Conservation (phyloP, 2,888 invertebrate species). For the Rotaria magnacalcarata region DNA sequence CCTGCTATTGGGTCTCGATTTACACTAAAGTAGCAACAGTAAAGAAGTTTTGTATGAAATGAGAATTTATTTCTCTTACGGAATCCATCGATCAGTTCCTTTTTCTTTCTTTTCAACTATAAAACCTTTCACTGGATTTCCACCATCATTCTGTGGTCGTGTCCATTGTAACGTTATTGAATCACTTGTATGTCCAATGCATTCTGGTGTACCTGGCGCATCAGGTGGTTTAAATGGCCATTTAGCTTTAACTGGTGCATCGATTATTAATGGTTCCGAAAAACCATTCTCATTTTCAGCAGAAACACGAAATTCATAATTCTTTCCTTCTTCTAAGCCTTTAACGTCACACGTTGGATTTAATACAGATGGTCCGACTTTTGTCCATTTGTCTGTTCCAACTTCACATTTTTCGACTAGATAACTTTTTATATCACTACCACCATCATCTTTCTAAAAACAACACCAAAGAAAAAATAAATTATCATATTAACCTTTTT, state of each 20-base stretch:
- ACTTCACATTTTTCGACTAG: constrained; percentile 83
- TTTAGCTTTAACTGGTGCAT: constrained; percentile 84
- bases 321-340: constrained; percentile 80
- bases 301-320: constrained; percentile 94
- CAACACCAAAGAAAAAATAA: too few species aligned
- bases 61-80: constrained; percentile 51
- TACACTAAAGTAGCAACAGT: not conserved
- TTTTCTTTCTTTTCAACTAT: constrained; percentile 77
- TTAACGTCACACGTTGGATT: constrained; percentile 64
- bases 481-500: too few species aligned
- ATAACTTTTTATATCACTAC: constrained; percentile 87
- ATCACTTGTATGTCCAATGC: constrained; percentile 82
- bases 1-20: constrained; percentile 26
- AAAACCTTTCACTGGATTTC: constrained; percentile 90
- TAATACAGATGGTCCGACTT: constrained; percentile 40
- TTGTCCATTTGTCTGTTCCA: constrained; percentile 52
- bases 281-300: constrained; percentile 97
- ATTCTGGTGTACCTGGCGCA: constrained; percentile 77
- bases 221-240: constrained; percentile 93
- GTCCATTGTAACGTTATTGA: constrained; percentile 94
- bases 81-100: constrained; percentile 90
- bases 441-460: constrained; percentile 73
- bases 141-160: constrained; percentile 90
- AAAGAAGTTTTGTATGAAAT: not conserved
- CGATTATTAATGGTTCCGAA: constrained; percentile 81